Base-by-base conservation (phyloP, 2,113 vertebrate species). In the Typhlomys cinereus region DNA sequence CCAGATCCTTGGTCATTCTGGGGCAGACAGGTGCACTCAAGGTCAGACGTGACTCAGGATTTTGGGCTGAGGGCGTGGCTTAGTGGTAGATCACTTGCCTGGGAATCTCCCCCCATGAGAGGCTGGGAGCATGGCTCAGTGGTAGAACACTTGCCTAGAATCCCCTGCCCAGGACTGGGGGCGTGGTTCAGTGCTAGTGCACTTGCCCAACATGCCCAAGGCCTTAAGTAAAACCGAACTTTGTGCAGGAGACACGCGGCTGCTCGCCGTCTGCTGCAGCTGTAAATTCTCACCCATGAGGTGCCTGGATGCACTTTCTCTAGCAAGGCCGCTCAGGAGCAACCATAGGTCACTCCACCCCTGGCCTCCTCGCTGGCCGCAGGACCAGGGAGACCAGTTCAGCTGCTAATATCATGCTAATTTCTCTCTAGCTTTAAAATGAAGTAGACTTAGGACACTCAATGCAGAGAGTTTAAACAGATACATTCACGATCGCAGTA, bases 371-470 rank as follows among this genome's bases (percentile, higher is more conserved):
- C n/a, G n/a, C n/a, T n/a, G n/a, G n/a, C n/a, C n/a, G n/a, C n/a
- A n/a, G n/a, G n/a, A n/a, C n/a, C n/a, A n/a, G n/a, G n/a, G n/a
- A n/a, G n/a, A 61, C 1, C 52, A 61, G 83, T 87, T 70, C 21
- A 44, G 25, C 81, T 91, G 79, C 17, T 93, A 44, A 91, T 93
- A 69, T 88, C n/a, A 27, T 48, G n/a, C 71, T 84, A 23, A 44
- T 94, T 79, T 87, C 71, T 92, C 73, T 64, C 67, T 69, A 76
- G 71, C 76, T 94, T 12, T 88, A 70, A 82, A 87, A 73, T 78
- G 69, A 90, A 89, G 74, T 66, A 73, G 73, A 52, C 6, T 80
- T 41, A 1, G 18, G 50, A 21, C 20, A 34, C 15, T 13, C 23
- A 81, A 73, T 27, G 14, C 69, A 21, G 78, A 73, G 25, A 61